Conservation (phyloP, 2,113 vertebrate genomes). For the Athene cunicularia region DNA sequence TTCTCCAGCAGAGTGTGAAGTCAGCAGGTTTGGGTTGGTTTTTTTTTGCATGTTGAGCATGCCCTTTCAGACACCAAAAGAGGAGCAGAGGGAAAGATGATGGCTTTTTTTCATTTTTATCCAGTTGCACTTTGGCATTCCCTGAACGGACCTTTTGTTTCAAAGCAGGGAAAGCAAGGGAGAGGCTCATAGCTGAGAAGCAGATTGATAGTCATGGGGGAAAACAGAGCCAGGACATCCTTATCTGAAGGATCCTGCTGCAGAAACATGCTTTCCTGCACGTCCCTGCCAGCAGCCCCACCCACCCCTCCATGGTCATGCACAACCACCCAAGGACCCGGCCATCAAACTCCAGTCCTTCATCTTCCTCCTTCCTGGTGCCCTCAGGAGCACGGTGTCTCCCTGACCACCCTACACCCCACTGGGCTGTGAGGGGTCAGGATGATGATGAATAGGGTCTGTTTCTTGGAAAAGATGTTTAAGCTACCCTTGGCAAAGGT, state of each 20-base stretch:
- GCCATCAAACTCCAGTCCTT: not conserved
- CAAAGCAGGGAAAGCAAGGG: not conserved
- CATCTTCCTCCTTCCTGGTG: not conserved
- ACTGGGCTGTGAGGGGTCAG: not conserved
- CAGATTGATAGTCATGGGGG: fast-evolving
- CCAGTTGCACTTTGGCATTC: conserved; percentile 18
- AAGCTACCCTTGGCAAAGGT: not conserved
- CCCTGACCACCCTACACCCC: not conserved
- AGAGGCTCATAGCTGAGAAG: not conserved
- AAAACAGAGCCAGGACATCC: not conserved
- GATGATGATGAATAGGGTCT: not conserved
- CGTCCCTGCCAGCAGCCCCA: not conserved
- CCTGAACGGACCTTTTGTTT: not conserved
- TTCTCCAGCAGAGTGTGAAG: conserved; percentile 63
- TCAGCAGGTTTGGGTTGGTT: conserved; percentile 49
- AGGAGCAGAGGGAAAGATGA: conserved; percentile 11
- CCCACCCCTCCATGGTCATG: not conserved
- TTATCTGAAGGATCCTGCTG: not conserved
- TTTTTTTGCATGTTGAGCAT: conserved; percentile 36
- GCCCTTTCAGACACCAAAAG: conserved; percentile 11
- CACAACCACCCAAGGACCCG: fast-evolving
- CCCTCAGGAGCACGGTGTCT: fast-evolving
- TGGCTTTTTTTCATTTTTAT: not conserved
- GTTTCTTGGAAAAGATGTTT: not conserved
- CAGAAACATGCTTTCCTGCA: not conserved